Base-by-base conservation (phyloP, 2,113 vertebrate species). In the Morone saxatilis region DNA sequence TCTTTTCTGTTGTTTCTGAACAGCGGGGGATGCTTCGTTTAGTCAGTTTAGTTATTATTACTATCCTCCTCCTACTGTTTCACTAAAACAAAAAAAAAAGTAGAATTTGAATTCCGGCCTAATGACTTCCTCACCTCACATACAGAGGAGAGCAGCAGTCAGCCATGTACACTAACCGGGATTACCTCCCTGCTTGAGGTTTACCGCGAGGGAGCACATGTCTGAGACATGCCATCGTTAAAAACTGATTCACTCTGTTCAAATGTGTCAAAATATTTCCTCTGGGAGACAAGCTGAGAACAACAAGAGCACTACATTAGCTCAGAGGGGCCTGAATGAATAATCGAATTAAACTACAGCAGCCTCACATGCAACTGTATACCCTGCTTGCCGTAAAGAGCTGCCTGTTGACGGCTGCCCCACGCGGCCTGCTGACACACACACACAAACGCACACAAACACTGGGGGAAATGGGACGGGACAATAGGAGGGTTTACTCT, bases 401-500 rank as follows among this genome's bases (percentile, higher is more conserved):
- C 72, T 38, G 59, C 63, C 65, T 61, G 81, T 62, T 86, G 83
- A 90, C 1, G 61, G 53, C 53, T 12, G 77, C 78, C 90, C 82
- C 86, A 88, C 69, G 5, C 68, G 70, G 87, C 71, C 74, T 79
- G 86, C 81, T 91, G 87, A 89, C 81, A 88, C 89, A 83, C 83
- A 72, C 75, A 60, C 45, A 53, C 63, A 84, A 51, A 60, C 53
- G 61, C 50, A 25, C 65, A 71, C 41, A 71, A 67, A 73, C 81
- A 65, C 73, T 3, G 41, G 80, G 68, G 71, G 70, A 83, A 72
- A 69, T 9, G 72, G 47, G 57, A 59, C 22, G 71, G 78, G 51
- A 93, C 88, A 93, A 93, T 83, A 70, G 84, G 83, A 14, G 25
- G 78, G 86, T 78, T 31, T 86, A 84, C 80, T 90, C 92, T 86